Conservation (phyloP, 2,113 vertebrate species). For the Cyprinodon tularosa region DNA sequence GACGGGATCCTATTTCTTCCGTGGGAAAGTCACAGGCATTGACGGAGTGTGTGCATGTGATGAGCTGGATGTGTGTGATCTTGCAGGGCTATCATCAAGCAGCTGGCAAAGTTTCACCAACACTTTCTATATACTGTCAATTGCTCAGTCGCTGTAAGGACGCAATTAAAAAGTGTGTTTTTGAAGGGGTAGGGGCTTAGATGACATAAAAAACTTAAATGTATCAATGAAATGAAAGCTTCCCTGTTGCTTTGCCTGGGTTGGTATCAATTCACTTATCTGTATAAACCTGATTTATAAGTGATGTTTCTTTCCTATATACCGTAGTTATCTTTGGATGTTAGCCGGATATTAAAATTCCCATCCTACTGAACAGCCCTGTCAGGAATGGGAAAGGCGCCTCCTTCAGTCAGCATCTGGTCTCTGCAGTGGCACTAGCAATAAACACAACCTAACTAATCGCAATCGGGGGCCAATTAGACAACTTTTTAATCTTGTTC, state of each 20-base stretch:
- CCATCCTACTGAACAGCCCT: constrained; percentile 9
- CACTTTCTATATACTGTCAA: constrained; percentile 42
- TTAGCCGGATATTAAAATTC: not conserved
- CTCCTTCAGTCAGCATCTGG: constrained; percentile 46
- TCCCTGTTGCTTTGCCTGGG: constrained; percentile 57
- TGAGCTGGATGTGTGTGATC: constrained; percentile 56
- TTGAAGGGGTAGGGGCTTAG: constrained; percentile 14
- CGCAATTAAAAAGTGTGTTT: constrained; percentile 6
- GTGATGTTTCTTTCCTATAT: constrained; percentile 30
- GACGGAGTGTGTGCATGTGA: constrained; percentile 70
- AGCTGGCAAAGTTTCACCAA: constrained; percentile 45
- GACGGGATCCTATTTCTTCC: constrained; percentile 69
- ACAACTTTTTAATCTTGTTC: constrained; percentile 29
- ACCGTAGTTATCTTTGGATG: too few relatives aligned
- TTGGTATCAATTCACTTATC: constrained; percentile 59
- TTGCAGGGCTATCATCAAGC: constrained; percentile 37
- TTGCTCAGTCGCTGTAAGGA: constrained; percentile 37
- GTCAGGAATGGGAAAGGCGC: constrained; percentile 16
- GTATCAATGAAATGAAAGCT: constrained; percentile 55
- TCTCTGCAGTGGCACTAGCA: constrained; percentile 70
- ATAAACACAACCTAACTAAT: constrained; percentile 68
- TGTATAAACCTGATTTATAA: constrained; percentile 49
- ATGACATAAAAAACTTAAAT: constrained; percentile 43
- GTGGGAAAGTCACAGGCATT: constrained; percentile 57
- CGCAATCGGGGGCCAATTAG: constrained; percentile 69